A percentile compares a stretch with the other conserved stretches of the same genome.
phyloP scores from a whole-genome alignment of 2,113 vertebrate genomes.

The Austrofundulus limnaeus region DNA sequence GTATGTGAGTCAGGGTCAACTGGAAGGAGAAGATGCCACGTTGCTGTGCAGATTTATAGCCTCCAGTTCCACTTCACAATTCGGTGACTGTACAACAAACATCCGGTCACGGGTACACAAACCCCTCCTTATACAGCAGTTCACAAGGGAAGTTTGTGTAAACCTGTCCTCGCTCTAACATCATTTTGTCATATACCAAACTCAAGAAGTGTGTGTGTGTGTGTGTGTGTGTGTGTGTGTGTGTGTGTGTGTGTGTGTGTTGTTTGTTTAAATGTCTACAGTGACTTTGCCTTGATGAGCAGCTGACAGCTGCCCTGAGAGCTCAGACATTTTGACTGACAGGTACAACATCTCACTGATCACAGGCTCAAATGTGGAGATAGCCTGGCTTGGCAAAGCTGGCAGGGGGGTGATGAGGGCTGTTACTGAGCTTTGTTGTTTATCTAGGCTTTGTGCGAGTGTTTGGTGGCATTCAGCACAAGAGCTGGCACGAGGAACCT shows the following conservation, averaged over 20 bases:
- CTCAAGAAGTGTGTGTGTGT: conserved; percentile 4
- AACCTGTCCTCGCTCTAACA: conserved; percentile 1
- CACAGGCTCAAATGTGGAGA: conserved; percentile 37
- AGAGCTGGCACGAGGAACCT: conserved; percentile 26
- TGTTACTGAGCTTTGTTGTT: conserved; percentile 17
- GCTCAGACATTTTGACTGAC: conserved; percentile 50
- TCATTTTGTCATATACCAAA: conserved; percentile 8
- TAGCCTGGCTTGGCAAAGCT: conserved; percentile 22
- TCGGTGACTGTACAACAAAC: conserved; percentile 17
- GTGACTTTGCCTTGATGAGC: conserved; percentile 24
- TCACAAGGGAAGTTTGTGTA: neutral
- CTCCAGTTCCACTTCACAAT: conserved; percentile 16
- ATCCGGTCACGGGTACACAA: neutral
- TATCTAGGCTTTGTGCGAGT: conserved; percentile 24
- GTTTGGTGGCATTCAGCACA: conserved; percentile 25
- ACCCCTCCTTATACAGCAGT: neutral
- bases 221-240: conserved; percentile 41
- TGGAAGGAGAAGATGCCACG: conserved; percentile 18
- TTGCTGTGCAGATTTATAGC: conserved; percentile 42
- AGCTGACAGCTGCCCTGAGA: conserved; percentile 66
- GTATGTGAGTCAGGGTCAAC: conserved; percentile 30
- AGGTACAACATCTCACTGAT: conserved; percentile 42
- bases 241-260: conserved; percentile 44
- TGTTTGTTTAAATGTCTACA: conserved; percentile 41
- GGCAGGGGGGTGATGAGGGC: conserved; percentile 37